Percentiles rank a stretch among this genome's conserved stretches.
Conservation (phyloP, 2,113 vertebrate species). For the Corynorhinus townsendii region DNA sequence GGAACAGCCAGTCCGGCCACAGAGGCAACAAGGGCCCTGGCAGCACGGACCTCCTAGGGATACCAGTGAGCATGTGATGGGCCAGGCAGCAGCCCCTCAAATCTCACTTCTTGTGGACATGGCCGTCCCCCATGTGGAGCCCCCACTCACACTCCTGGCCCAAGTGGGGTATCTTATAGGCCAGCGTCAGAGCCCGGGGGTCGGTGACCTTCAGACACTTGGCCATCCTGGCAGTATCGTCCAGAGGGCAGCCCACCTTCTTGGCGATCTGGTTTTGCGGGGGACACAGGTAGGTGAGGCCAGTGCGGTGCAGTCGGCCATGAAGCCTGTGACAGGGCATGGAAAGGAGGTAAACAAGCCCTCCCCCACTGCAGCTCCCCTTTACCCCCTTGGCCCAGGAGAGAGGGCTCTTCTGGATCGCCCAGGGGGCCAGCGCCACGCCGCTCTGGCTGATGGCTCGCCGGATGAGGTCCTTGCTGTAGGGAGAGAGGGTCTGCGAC, state of each 20-base stretch:
- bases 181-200: slow-evolving; percentile 81
- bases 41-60: no score
- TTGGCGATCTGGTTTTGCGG: slow-evolving; percentile 80
- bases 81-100: rapidly evolving
- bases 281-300: neutral
- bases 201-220: slow-evolving; percentile 84
- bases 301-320: rapidly evolving
- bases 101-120: neutral
- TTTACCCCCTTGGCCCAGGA: slow-evolving; percentile 83
- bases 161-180: slow-evolving; percentile 76
- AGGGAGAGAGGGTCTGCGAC: slow-evolving; percentile 85
- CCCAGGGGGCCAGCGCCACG: slow-evolving; percentile 86
- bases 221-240: slow-evolving; percentile 75
- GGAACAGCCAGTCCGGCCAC: no score
- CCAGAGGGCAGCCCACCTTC: slow-evolving; percentile 85
- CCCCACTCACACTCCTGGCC: slow-evolving; percentile 78
- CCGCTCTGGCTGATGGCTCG: slow-evolving; percentile 96
- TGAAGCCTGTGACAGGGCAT: slow-evolving; percentile 34
- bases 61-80: no score
- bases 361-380: rapidly evolving
- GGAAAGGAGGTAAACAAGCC: neutral
- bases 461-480: slow-evolving; percentile 90
- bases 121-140: rapidly evolving
- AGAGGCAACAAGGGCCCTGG: no score
- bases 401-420: slow-evolving; percentile 86